These are phyloP conservation scores for Numida meleagris DNA, from an alignment of 2,113 vertebrate species.

Conservation along the genomic window DNA sequence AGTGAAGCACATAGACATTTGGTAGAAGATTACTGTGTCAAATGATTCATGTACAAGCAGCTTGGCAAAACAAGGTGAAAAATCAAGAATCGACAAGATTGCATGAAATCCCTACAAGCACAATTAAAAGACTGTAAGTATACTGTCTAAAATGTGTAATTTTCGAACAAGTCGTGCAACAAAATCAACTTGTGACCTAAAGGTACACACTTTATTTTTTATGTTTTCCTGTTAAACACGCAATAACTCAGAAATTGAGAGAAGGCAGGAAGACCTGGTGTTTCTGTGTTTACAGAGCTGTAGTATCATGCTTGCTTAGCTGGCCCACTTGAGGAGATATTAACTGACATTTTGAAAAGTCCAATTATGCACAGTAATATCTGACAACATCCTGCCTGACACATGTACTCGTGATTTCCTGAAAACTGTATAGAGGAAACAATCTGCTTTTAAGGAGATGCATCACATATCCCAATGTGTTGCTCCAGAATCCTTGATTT, in stretches of 20 bases:
- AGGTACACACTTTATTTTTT: background rate
- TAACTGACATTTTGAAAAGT: background rate
- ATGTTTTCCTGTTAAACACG: background rate
- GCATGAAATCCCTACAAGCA: slow-evolving; percentile 85
- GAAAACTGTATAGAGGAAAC: background rate
- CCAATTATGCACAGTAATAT: background rate
- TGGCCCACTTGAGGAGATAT: background rate
- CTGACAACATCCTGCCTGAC: background rate
- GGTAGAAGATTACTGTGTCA: slow-evolving; percentile 88
- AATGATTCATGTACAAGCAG: slow-evolving; percentile 86
- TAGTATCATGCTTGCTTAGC: background rate
- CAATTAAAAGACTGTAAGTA: background rate
- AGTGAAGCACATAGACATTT: slow-evolving; percentile 78
- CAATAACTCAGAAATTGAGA: background rate
- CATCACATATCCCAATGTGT: background rate
- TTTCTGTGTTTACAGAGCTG: background rate
- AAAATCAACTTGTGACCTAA: background rate
- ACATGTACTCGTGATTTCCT: background rate
- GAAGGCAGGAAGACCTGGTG: background rate
- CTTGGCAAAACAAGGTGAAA: slow-evolving; percentile 83
- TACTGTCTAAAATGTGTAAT: background rate
- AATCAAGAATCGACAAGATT: slow-evolving; percentile 83
- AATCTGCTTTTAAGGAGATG: background rate
- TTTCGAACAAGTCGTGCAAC: background rate
- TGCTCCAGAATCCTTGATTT: background rate